Evolutionary conservation across 1,140 invertebrate species (phyloP).

Genomic region (Eciton burchellii): DNA sequence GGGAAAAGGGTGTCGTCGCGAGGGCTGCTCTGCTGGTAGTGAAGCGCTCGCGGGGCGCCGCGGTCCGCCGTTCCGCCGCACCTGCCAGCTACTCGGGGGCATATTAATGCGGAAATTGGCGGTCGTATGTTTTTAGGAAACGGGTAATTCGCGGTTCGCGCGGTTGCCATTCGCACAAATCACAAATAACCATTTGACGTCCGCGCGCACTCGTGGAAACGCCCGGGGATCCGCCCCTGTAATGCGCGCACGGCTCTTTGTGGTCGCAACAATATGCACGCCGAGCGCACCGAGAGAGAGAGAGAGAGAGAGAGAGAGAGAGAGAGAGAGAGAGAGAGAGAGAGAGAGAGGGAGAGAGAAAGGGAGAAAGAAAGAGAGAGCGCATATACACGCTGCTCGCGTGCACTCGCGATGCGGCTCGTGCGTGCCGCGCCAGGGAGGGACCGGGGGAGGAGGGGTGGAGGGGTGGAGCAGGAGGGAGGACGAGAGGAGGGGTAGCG

Average conservation of each 20-base stretch:
- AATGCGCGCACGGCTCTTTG: conserved; percentile 57
- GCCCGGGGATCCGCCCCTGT: conserved; percentile 33
- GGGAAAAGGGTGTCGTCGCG: too few species aligned
- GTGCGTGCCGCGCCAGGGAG: conserved; percentile 29
- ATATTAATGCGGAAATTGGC: conserved; percentile 22
- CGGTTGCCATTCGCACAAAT: conserved; percentile 22
- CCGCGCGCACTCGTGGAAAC: background rate
- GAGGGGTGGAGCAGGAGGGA: too few species aligned
- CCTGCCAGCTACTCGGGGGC: background rate
- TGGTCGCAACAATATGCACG: conserved; percentile 57
- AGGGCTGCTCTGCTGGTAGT: too few species aligned
- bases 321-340: too few species aligned
- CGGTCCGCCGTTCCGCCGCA: background rate
- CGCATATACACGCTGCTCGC: conserved; percentile 65
- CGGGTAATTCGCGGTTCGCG: background rate
- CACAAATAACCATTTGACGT: conserved; percentile 25
- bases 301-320: too few species aligned
- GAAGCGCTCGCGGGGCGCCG: too few species aligned
- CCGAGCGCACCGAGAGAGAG: conserved; percentile 39
- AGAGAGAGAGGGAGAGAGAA: too few species aligned
- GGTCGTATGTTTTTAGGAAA: conserved; percentile 13
- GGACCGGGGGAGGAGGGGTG: too few species aligned
- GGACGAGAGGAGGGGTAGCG: conserved; percentile 35
- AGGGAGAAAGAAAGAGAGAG: too few species aligned
- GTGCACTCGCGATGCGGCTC: conserved; percentile 55